phyloP scores from a whole-genome alignment of 1,140 invertebrate genomes.

The Hermetia illucens region DNA sequence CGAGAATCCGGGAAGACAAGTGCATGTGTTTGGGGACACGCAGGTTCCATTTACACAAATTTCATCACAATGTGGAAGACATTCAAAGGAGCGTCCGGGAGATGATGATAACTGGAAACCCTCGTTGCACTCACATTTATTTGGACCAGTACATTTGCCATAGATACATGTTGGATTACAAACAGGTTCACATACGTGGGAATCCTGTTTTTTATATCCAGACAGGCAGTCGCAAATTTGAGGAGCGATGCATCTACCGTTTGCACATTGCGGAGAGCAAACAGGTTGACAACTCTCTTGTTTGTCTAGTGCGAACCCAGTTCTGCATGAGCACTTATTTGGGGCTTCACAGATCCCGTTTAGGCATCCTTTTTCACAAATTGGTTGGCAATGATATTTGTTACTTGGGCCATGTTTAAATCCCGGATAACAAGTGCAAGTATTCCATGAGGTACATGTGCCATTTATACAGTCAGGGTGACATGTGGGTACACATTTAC shows the following conservation, averaged over 20 bases:
- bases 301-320: conserved; percentile 25
- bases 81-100: neutral
- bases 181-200: conserved; percentile 19
- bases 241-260: conserved; percentile 20
- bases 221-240: conserved; percentile 27
- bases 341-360: conserved; percentile 6
- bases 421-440: neutral
- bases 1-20: conserved; percentile 17
- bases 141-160: conserved; percentile 25
- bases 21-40: conserved; percentile 26
- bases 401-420: neutral
- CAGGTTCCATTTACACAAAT: neutral
- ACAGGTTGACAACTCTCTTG: conserved; percentile 26
- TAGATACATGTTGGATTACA: conserved; percentile 31
- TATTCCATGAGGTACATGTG: too few species aligned
- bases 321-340: conserved; percentile 29
- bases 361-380: neutral
- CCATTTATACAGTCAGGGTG: too few species aligned
- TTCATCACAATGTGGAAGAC: neutral
- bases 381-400: neutral
- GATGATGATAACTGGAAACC: conserved; percentile 9
- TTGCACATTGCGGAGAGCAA: neutral
- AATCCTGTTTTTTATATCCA: conserved; percentile 19
- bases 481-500: too few species aligned
- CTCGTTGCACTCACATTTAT: too few species aligned